Conservation (phyloP, 2,113 vertebrate species). For the Myrmecobius fasciatus region DNA sequence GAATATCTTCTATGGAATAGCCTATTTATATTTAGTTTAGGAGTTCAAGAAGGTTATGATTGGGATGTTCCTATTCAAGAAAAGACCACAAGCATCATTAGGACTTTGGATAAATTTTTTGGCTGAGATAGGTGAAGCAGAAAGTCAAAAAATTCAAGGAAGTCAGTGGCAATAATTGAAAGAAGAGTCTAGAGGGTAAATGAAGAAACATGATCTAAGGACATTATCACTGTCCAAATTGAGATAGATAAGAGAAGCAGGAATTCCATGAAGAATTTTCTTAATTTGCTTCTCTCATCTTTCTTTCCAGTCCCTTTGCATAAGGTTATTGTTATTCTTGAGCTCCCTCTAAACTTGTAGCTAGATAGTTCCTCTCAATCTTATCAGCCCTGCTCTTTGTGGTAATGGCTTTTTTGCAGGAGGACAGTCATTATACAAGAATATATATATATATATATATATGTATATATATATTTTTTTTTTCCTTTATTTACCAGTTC, state of each 20-base stretch:
- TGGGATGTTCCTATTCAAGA: neutral
- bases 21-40: neutral
- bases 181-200: neutral
- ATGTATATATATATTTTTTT: too few relatives aligned
- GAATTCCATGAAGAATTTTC: neutral
- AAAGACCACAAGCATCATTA: neutral
- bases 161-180: neutral
- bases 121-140: neutral
- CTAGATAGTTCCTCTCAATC: neutral
- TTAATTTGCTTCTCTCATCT: neutral
- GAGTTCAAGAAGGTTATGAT: neutral
- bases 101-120: neutral
- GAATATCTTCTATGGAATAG: neutral
- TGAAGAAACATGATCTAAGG: neutral
- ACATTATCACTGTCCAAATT: neutral
- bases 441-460: too few relatives aligned
- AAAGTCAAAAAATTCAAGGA: neutral
- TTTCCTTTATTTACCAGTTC: constrained; percentile 38
- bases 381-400: neutral
- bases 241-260: neutral
- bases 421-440: constrained; percentile 33
- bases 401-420: constrained; percentile 18
- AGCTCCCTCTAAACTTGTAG: neutral
- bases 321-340: neutral
- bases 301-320: neutral